phyloP scores from a whole-genome alignment of 2,888 invertebrate genomes.

The Metacarcinus magister region DNA sequence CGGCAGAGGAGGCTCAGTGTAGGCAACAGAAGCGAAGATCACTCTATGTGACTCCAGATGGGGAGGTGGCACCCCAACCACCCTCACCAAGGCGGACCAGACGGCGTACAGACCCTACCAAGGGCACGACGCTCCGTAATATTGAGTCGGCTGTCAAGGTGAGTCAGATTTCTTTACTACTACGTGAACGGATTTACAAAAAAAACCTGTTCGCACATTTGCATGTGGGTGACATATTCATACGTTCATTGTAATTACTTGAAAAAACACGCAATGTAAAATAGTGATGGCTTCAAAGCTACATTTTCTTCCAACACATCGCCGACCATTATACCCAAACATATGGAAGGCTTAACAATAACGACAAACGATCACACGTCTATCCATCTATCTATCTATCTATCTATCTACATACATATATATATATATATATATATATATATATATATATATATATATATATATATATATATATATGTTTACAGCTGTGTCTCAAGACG shows the following conservation, averaged over 20 bases:
- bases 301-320: background rate
- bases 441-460: background rate
- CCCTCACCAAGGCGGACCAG: slow-evolving; percentile 62
- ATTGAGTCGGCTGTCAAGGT: slow-evolving; percentile 66
- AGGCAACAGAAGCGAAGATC: slow-evolving; percentile 74
- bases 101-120: slow-evolving; percentile 66
- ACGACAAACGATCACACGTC: background rate
- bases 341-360: background rate
- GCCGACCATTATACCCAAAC: background rate
- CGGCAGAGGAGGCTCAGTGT: slow-evolving; percentile 65
- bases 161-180: background rate
- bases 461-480: slow-evolving; percentile 60
- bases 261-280: background rate
- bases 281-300: background rate
- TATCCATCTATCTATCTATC: background rate
- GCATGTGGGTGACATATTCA: background rate
- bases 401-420: slow-evolving; percentile 8
- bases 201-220: background rate
- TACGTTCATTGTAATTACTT: background rate
- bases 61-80: background rate
- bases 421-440: slow-evolving; percentile 28
- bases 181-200: background rate
- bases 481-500: too few relatives aligned
- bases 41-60: background rate
- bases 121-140: background rate